Percentiles rank a stretch among this genome's conserved stretches.
Evolutionary conservation across 2,888 invertebrate species (phyloP).

Genomic region (Aspidiotus destructor): DNA sequence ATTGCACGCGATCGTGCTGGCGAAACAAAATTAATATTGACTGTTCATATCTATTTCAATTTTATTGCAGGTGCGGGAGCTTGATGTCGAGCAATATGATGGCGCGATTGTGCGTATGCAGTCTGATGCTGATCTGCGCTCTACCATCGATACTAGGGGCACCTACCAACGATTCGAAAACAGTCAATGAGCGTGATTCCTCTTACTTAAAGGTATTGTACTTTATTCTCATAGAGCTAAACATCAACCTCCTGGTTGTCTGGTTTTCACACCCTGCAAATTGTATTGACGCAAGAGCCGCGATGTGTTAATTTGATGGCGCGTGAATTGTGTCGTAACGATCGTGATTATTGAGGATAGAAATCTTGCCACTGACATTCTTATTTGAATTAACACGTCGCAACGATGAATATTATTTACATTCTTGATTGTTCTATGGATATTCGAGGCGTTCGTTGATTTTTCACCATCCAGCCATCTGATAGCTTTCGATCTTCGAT

Average conservation of each 20-base stretch:
- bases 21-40: too few species aligned
- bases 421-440: too few species aligned
- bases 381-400: background rate
- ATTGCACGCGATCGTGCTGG: too few species aligned
- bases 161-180: background rate
- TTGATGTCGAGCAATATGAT: background rate
- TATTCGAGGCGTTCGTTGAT: too few species aligned
- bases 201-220: conserved; percentile 24
- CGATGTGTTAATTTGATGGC: background rate
- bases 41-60: background rate
- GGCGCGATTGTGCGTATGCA: background rate
- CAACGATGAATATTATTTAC: background rate
- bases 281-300: background rate
- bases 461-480: too few species aligned
- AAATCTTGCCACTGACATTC: background rate
- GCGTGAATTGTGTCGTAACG: conserved; percentile 4
- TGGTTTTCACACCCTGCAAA: background rate
- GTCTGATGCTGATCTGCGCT: background rate
- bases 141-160: background rate
- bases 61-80: conserved; percentile 3
- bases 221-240: background rate
- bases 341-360: background rate
- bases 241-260: background rate
- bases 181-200: conserved; percentile 12
- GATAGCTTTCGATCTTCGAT: too few species aligned